phyloP scores from a whole-genome alignment of 1,140 invertebrate genomes.

The Scaptomyza montana region DNA sequence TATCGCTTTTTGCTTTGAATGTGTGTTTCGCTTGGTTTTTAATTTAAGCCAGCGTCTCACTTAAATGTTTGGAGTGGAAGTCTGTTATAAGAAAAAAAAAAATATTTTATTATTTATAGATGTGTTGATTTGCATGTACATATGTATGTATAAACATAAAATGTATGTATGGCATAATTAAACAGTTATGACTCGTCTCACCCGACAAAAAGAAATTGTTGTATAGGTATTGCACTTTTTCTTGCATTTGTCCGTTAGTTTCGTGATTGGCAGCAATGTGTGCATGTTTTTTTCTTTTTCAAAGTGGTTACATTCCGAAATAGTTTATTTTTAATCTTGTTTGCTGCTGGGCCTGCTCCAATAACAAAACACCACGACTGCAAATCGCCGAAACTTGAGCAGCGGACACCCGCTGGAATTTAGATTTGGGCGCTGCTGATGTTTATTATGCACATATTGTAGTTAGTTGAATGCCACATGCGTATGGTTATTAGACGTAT shows the following conservation, averaged over 20 bases:
- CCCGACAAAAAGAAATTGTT: conserved; percentile 8
- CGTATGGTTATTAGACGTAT: background rate
- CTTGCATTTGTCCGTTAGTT: conserved; percentile 41
- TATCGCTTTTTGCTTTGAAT: conserved; percentile 47
- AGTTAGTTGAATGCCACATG: conserved; percentile 9
- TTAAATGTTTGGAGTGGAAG: conserved; percentile 36
- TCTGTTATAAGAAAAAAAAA: conserved; percentile 11
- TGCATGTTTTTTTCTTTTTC: conserved; percentile 46
- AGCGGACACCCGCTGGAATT: conserved; percentile 17
- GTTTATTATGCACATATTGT: conserved; percentile 22
- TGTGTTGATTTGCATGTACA: background rate
- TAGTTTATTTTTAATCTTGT: conserved; percentile 73
- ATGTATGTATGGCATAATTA: background rate
- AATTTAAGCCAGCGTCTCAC: conserved; percentile 50
- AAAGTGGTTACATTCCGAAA: conserved; percentile 32
- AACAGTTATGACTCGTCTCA: conserved; percentile 3
- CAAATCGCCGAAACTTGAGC: conserved; percentile 40
- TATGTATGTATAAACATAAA: background rate
- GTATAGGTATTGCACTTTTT: conserved; percentile 34
- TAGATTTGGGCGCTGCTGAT: conserved; percentile 13
- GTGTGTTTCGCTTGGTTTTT: conserved; percentile 49
- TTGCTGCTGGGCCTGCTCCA: conserved; percentile 60
- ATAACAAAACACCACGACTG: conserved; percentile 78
- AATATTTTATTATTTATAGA: conserved; percentile 7
- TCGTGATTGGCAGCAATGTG: conserved; percentile 10